Evolutionary conservation across 64 coral and sea anemone genomes (phyloP), one percentile per base, ranked within the genome.

Genomic region (Anthopleura sola): DNA sequence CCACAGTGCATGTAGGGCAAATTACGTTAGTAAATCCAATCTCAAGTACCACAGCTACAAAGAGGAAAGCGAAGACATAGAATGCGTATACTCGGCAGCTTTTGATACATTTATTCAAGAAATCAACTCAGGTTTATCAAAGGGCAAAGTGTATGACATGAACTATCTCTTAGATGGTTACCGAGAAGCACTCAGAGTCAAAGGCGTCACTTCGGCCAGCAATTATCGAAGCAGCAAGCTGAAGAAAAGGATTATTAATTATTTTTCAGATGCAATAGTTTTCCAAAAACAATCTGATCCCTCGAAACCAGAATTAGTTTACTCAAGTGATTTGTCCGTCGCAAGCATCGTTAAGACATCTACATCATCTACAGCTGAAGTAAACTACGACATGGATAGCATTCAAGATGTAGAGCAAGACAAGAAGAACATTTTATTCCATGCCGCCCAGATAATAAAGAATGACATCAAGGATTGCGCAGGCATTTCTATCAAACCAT

Each of bases 131-230:
- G 86, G 46, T 32, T 33, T 87, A 29, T 49, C 47, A 36, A 32
- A 78, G 32, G 74, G 75, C 48, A 89, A 32, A 49, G 87, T 77
- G 33, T 88, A 66, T 53, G 87, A 88, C 28, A 82, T 88, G 77
- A 82, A 23, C 21, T 28, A 46, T 18, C 87, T 88, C 23, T 23
- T 88, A 20, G 23, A 9, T 28, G 56, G 37, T 8, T 88, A 88
- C 44, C 28, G 58, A 50, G 55, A 34, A 13, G 75, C 23, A 60
- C 60, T 88, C 15, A 28, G 21, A 26, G 16, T 10, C 0, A 81
- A 68, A 64, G 78, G 87, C 13, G 24, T 88, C 79, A 46, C 79
- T 16, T 38, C 36, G 39, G 21, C 14, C 11, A 51, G 39, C 36
- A 38, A 78, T 78, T 68, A 82, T 60, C 55, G 29, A 11, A 62